A percentile compares a stretch with the other conserved stretches of the same genome.
These are phyloP conservation scores for Malthinus seriepunctatus DNA, from an alignment of 2,888 invertebrate species.

Conservation along the genomic window DNA sequence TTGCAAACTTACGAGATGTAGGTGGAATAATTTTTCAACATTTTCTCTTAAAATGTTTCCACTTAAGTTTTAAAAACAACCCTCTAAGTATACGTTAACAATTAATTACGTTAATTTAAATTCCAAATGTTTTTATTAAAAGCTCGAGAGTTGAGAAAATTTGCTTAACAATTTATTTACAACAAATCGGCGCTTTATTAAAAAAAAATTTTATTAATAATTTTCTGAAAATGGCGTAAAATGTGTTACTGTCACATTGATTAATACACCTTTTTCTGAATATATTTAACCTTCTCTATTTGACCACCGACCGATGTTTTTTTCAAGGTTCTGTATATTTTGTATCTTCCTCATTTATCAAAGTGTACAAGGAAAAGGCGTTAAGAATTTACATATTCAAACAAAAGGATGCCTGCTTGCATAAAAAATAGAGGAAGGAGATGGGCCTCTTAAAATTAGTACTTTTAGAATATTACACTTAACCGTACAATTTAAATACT, in stretches of 20 bases:
- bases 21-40: constrained; percentile 2
- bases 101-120: no score
- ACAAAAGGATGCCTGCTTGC: constrained; percentile 29
- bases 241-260: constrained; percentile 11
- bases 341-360: constrained; percentile 29
- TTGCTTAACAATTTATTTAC: no score
- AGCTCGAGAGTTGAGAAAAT: no score
- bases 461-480: not conserved
- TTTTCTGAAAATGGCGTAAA: not conserved
- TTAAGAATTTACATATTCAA: constrained; percentile 31
- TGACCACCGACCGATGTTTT: constrained; percentile 23
- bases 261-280: constrained; percentile 13
- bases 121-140: no score
- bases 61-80: no score
- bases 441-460: constrained; percentile 19
- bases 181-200: not conserved
- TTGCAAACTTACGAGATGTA: not conserved
- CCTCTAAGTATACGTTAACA: no score
- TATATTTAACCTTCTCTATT: constrained; percentile 24
- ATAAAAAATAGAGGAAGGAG: constrained; percentile 28
- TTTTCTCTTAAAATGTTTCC: no score
- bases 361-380: constrained; percentile 31
- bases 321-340: constrained; percentile 24
- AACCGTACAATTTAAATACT: not conserved
- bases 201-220: not conserved